Base-by-base conservation (phyloP, 2,113 vertebrate genomes). In the Pseudopipra pipra region DNA sequence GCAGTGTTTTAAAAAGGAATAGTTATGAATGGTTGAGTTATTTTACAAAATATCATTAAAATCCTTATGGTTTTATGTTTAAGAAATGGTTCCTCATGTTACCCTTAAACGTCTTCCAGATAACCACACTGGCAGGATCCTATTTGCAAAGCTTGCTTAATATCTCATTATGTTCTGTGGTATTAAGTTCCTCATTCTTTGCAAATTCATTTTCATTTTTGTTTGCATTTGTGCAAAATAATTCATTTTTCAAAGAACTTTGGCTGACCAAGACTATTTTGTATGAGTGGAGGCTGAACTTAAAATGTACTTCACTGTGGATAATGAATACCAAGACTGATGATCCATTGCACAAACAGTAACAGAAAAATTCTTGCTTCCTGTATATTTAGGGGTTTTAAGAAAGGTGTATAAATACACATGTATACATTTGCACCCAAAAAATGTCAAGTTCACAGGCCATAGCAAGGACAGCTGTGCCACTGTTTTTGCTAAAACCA, bases 21-120 rank as follows among this genome's bases (percentile, higher is more conserved):
- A 74, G 22, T 56, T 88, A 49, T 37, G 56, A 61, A 68, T 54
- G 22, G 8, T 30, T 54, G 28, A 68, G 23, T 18, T 61, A 49
- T 80, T 83, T 88, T 80, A 37, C 59, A 86, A 90, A 88, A 61
- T 46, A 25, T 24, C 21, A 28, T 70, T 82, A 17, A 81, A 91
- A 49, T 59, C 55, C 28, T 39, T 68, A 41, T 4, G 14, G 7
- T 49, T 94, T 91, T 79, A 6, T 79, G 58, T 73, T 83, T 76
- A 39, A 76, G 8, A 90, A 66, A 58, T 24, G 9, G 12, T 79
- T 78, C 66, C 37, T 96, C 9, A 2, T 61, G 28, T 28, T 16
- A 16, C 14, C 25, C 37, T 67, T 65, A 81, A 75, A 44, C 21
- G 30, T 46, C 6, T 89, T 63, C 30, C 65, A 84, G 35, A 93